Base-by-base conservation (phyloP, 2,888 invertebrate genomes). In the Temnothorax ravouxi region DNA sequence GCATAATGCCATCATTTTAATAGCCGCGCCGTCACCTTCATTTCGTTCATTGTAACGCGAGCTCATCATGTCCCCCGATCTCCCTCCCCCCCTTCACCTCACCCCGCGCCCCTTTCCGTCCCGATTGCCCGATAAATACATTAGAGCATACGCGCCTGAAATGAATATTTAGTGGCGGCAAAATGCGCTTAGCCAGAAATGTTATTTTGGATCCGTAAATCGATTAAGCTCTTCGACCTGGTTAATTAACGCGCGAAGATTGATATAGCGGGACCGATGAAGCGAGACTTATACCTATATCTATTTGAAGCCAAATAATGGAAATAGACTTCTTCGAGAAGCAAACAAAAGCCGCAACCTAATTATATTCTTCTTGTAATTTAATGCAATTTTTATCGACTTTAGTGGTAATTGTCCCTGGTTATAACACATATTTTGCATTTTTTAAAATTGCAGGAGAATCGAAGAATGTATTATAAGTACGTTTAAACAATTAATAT, bases 1-100 rank as follows among this genome's bases (percentile, higher is more conserved):
- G 86, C 84, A 88, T 87, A 88, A 87, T 84, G 54, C 64, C 82
- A 86, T 88, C 85, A 77, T 85, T 89, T 88, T 87, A 87, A 88
- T 86, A 86, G 89, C 71, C 15, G 9, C 52, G 72, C 82, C 83
- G 84, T 87, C 84, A 69, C 75, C 56, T 82, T 81, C 83, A 75
- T 62, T 76, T 72, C 64, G 75, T 59, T 52, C 83, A 71, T 64
- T 64, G 87, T 80, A 77, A 83, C 87, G 41, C 52, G 69, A 77
- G 84, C 52, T 86, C 79, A 83, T 88, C 88, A 86, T 87, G 82
- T 82, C 52, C 15, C 61, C 21, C 75, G 34, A 44, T 44, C 52
- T 41, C 41, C 1, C 54, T 18, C 0, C 15, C n/a, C 41, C 54
- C 25, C 18, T 9, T 1, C 3, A 4, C 25, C 41, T 41, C n/a